These are phyloP conservation scores for Neogobius melanostomus DNA, from an alignment of 2,113 vertebrate genomes.

Conservation along the genomic window DNA sequence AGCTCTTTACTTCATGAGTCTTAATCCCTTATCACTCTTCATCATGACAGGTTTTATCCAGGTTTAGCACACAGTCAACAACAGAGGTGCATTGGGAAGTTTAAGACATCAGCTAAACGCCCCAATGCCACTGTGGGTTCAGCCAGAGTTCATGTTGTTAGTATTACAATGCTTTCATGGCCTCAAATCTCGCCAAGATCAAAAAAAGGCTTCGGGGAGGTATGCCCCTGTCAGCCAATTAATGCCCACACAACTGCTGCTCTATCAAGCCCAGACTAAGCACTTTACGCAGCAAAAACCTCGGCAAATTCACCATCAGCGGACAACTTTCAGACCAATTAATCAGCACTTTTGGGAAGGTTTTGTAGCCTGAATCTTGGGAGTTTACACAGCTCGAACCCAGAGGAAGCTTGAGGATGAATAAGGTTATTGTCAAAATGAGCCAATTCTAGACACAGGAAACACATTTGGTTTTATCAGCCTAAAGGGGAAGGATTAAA, in stretches of 20 bases:
- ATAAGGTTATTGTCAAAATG: slow-evolving; percentile 11
- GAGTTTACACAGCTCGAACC: slow-evolving; percentile 43
- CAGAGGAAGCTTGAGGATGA: slow-evolving; percentile 21
- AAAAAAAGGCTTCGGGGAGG: slow-evolving; percentile 55
- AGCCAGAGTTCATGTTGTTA: slow-evolving; percentile 63
- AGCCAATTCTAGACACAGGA: not conserved
- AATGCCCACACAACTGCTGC: slow-evolving; percentile 48
- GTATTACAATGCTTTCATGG: slow-evolving; percentile 46
- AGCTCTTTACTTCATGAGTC: slow-evolving; percentile 13
- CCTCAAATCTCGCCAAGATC: slow-evolving; percentile 60
- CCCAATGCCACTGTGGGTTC: slow-evolving; percentile 44
- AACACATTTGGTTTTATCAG: no score
- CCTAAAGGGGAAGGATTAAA: no score
- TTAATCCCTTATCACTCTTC: slow-evolving; percentile 44
- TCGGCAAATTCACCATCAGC: not conserved
- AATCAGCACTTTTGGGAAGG: slow-evolving; percentile 26
- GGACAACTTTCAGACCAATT: slow-evolving; percentile 29
- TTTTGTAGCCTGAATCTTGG: slow-evolving; percentile 44
- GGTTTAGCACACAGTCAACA: slow-evolving; percentile 28
- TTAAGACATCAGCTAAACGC: slow-evolving; percentile 38
- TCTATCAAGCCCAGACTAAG: slow-evolving; percentile 24
- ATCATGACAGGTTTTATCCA: slow-evolving; percentile 34
- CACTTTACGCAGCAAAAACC: slow-evolving; percentile 38
- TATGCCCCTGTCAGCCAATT: slow-evolving; percentile 64
- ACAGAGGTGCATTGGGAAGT: slow-evolving; percentile 16